Evolutionary conservation across 2,888 invertebrate genomes (phyloP), one percentile per base, ranked within the genome.

Genomic region (Rhagonycha fulva): DNA sequence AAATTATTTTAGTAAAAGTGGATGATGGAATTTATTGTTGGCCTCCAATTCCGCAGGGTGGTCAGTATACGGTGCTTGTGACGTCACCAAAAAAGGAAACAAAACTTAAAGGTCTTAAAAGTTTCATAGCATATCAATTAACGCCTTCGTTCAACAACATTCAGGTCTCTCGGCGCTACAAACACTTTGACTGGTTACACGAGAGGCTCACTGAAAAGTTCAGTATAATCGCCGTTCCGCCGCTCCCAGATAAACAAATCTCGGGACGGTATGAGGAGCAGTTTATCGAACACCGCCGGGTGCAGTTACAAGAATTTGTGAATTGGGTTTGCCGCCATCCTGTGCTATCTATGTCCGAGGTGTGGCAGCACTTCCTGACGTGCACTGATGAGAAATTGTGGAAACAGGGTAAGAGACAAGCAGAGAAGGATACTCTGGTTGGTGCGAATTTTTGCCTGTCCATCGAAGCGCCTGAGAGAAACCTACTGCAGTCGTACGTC

Each of bases 171-270:
- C 91, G 99, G 80, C 91, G 99, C 82, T 99, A 98, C 89, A 99
- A 99, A 88, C 99, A 99, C 88, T 99, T 99, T 88, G 99, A 99
- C 90, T 99, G 99, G 99, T 88, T 99, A 72, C 98, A 98, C 88
- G 96, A 96, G 86, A 92, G 98, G 82, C 89, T 99, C 79, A 94
- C 94, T 83, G 96, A 96, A 82, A 99, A 99, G 88, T 99, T 96
- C 87, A 94, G 96, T 81, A 91, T 98, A 72, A 94, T 99, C 84
- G 97, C 98, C 3, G 95, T 99, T 83, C 99, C 99, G 75, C 98
- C 99, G 2, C 88, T 99, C 79, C 99, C 99, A 11, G 99, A 99
- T 86, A 99, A 99, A 89, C 98, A 98, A 88, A 97, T 99, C 80
- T 95, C 98, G 61, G 98, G 98, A 9, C 91, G 98, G 70, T 99